These are phyloP conservation scores for Sylvicola fuscatus DNA, from an alignment of 2,888 invertebrate genomes.

Conservation along the genomic window DNA sequence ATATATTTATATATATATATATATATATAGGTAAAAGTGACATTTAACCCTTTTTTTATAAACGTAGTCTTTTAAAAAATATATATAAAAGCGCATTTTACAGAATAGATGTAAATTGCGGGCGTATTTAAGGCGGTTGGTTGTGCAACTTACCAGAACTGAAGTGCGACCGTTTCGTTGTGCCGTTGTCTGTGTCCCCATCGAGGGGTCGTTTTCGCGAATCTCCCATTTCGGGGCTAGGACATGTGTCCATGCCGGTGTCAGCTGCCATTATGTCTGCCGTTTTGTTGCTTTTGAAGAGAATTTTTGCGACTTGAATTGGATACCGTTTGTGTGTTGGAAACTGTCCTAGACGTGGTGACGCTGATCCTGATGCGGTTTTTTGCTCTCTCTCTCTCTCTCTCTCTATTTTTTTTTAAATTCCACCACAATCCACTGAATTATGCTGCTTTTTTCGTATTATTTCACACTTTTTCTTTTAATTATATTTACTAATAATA, in stretches of 20 bases:
- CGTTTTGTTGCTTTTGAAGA: background rate
- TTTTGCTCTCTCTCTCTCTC: background rate
- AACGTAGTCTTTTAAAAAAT: too few relatives aligned
- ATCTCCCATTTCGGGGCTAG: constrained; percentile 75
- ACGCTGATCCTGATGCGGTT: too few relatives aligned
- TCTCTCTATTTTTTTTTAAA: background rate
- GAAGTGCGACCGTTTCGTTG: constrained; percentile 77
- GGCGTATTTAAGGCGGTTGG: background rate
- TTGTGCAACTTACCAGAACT: constrained; percentile 51
- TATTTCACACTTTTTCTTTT: too few relatives aligned
- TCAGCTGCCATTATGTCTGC: constrained; percentile 56
- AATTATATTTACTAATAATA: too few relatives aligned
- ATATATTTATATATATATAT: too few relatives aligned
- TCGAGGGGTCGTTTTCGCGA: constrained; percentile 79
- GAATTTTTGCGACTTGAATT: too few relatives aligned
- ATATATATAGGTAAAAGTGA: too few relatives aligned
- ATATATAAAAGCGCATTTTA: background rate
- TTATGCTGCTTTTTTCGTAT: too few relatives aligned
- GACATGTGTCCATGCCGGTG: constrained; percentile 84
- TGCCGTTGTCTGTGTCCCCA: constrained; percentile 70
- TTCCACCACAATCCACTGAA: too few relatives aligned
- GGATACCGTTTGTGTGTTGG: too few relatives aligned
- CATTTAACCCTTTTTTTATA: too few relatives aligned
- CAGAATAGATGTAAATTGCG: constrained; percentile 1
- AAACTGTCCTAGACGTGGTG: too few relatives aligned